phyloP scores from a whole-genome alignment of 2,888 invertebrate species.

The Harpagoxenus sublaevis region DNA sequence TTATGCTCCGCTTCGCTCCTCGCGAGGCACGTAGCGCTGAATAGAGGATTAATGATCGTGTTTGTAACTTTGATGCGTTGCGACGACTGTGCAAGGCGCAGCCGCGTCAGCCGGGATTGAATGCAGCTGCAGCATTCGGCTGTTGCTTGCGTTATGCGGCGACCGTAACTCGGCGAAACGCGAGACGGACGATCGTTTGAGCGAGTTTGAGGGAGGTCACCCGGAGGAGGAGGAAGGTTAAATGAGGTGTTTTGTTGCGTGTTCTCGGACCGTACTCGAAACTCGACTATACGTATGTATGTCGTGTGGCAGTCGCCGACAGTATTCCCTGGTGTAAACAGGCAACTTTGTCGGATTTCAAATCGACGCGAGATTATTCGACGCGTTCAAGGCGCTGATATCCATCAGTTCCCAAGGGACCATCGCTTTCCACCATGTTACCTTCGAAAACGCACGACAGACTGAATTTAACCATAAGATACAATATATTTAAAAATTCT shows the following conservation, averaged over 20 bases:
- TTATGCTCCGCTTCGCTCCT: not conserved
- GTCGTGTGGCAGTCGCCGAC: conserved; percentile 12
- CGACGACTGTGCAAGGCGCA: conserved; percentile 49
- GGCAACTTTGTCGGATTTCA: conserved; percentile 46
- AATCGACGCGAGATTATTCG: conserved; percentile 52
- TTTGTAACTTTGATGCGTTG: conserved; percentile 54
- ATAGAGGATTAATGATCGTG: conserved; percentile 56
- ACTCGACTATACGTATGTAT: conserved; percentile 15
- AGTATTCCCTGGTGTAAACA: conserved; percentile 38
- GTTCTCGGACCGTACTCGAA: conserved; percentile 49
- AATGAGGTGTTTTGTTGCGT: conserved; percentile 67
- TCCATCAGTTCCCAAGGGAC: not conserved
- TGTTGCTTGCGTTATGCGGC: conserved; percentile 50
- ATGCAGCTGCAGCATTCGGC: conserved; percentile 54
- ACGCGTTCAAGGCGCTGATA: conserved; percentile 32
- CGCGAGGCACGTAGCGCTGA: conserved; percentile 40
- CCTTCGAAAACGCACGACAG: not conserved
- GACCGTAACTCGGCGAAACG: conserved; percentile 65
- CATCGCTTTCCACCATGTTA: conserved; percentile 1
- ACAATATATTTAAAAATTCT: not conserved
- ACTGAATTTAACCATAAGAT: not conserved
- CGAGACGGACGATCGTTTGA: conserved; percentile 56
- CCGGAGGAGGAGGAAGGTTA: conserved; percentile 31
- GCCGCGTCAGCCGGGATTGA: conserved; percentile 53
- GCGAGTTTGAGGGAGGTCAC: conserved; percentile 45